Percentiles rank a stretch among this genome's conserved stretches.
These are phyloP conservation scores for Gasterosteus nipponicus DNA, from an alignment of 2,113 vertebrate species.

Conservation along the genomic window DNA sequence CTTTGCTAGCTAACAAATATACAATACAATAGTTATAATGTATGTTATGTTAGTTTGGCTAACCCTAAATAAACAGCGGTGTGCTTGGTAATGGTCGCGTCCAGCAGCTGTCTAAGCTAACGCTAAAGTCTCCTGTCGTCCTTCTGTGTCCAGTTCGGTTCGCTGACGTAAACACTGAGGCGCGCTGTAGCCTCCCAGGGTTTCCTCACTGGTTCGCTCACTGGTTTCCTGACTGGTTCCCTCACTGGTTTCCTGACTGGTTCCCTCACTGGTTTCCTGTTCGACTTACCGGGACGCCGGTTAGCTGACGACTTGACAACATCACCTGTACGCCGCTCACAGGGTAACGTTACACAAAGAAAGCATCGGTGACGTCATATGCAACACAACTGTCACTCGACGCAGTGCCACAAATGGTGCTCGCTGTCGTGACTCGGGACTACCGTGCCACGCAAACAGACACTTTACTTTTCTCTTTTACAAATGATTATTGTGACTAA, in stretches of 20 bases:
- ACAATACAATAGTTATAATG: too few relatives aligned
- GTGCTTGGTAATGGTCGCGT: neutral
- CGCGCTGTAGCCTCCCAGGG: neutral
- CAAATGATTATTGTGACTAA: neutral
- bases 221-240: too few relatives aligned
- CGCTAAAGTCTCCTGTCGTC: neutral
- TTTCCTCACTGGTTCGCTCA: neutral
- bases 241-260: too few relatives aligned
- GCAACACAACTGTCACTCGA: neutral
- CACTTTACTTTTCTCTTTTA: neutral
- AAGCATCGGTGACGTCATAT: neutral
- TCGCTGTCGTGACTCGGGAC: conserved; percentile 6
- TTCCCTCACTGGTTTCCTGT: neutral
- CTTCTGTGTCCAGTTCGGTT: neutral
- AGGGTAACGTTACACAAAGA: neutral
- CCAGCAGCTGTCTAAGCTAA: conserved; percentile 7
- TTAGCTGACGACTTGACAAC: neutral
- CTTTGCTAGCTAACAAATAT: neutral
- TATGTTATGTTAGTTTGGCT: neutral
- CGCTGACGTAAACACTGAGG: neutral
- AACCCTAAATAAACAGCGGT: neutral
- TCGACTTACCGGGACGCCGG: neutral
- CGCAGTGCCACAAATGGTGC: neutral
- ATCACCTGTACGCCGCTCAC: neutral
- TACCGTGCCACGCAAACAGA: neutral